These are phyloP conservation scores for Aepyceros melampus DNA, from an alignment of 2,113 vertebrate species.

Conservation along the genomic window DNA sequence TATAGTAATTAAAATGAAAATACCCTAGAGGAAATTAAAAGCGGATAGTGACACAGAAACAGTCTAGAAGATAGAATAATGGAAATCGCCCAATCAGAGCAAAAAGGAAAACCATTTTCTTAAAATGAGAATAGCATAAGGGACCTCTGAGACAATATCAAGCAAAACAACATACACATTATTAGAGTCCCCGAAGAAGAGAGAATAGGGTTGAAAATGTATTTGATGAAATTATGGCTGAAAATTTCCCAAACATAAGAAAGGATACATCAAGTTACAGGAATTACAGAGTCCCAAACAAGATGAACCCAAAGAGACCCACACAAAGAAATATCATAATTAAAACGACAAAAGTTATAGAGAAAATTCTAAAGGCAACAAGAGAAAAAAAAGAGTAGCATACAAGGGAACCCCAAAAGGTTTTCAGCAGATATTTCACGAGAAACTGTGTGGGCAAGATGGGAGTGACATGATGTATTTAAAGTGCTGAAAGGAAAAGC, in stretches of 20 bases:
- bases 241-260: neutral
- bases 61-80: neutral
- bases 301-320: neutral
- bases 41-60: neutral
- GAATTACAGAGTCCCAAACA: neutral
- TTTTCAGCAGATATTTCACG: neutral
- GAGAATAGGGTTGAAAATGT: neutral
- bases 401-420: neutral
- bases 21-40: neutral
- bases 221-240: neutral
- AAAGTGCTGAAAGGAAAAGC: neutral
- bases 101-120: neutral
- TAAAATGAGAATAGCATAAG: neutral
- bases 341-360: neutral
- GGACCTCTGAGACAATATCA: neutral
- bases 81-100: neutral
- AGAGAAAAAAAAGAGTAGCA: neutral
- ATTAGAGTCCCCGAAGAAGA: neutral
- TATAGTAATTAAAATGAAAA: neutral
- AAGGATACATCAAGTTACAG: neutral
- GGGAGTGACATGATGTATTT: neutral
- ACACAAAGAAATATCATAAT: neutral
- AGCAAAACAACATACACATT: neutral
- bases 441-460: neutral
- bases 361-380: neutral